A percentile compares a stretch with the other conserved stretches of the same genome.
Conservation (phyloP, 2,888 invertebrate genomes). For the Lepidocyrtoides sp. region DNA sequence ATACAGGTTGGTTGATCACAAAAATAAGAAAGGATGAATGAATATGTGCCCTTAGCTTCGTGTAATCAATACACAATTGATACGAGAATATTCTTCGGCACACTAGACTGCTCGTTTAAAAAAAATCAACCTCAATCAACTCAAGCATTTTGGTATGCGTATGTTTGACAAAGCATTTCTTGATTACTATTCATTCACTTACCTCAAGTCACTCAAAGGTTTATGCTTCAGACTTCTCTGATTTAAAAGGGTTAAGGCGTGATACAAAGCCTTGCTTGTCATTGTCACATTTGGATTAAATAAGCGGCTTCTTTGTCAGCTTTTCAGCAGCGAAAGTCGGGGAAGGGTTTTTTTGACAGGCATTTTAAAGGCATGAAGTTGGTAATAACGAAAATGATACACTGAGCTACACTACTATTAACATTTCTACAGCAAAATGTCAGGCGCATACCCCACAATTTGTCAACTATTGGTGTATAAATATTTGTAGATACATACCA, state of each 20-base stretch:
- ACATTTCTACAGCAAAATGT: too few relatives aligned
- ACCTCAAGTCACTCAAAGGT: conserved; percentile 40
- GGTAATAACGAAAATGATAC: conserved; percentile 33
- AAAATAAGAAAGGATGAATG: too few relatives aligned
- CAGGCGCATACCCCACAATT: background rate
- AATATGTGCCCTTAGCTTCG: too few relatives aligned
- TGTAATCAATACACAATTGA: too few relatives aligned
- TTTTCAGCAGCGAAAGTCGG: conserved; percentile 52
- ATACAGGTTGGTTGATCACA: too few relatives aligned
- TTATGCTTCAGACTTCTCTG: conserved; percentile 70
- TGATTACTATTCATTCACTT: background rate
- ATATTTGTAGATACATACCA: too few relatives aligned
- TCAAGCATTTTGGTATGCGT: conserved; percentile 25
- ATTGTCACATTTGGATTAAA: conserved; percentile 75
- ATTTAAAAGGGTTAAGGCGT: conserved; percentile 80
- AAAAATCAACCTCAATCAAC: conserved; percentile 14
- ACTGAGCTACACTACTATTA: too few relatives aligned
- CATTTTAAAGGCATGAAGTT: conserved; percentile 55
- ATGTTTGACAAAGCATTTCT: background rate
- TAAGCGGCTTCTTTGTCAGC: conserved; percentile 67
- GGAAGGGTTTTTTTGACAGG: conserved; percentile 38
- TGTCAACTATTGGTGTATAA: background rate
- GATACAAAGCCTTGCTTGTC: conserved; percentile 78
- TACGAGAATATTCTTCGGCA: too few relatives aligned
- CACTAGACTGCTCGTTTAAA: too few relatives aligned